Base-by-base conservation (phyloP, 2,113 vertebrate genomes). In the Apeltes quadracus region DNA sequence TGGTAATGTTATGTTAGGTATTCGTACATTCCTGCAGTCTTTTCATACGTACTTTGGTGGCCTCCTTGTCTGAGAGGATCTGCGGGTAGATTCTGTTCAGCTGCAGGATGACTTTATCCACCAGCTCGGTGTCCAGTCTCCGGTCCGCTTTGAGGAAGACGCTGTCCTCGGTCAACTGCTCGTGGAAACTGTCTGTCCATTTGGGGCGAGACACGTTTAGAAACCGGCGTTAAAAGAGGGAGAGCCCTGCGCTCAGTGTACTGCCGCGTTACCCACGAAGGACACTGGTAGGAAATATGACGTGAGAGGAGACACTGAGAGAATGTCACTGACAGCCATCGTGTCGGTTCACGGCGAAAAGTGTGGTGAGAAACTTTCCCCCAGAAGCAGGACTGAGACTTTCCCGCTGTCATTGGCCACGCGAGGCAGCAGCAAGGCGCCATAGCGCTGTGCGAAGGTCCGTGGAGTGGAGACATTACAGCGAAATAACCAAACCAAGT, bases 31-130 rank as follows among this genome's bases (percentile, higher is more conserved):
- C 27, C 29, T 38, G 32, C n/a, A 14, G 41, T 20, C 12, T n/a
- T 34, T 44, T 2, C 2, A 11, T 46, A 48, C 85, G 81, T 89
- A 98, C 98, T 93, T 90, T 97, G 82, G 96, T 95, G 3, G 98
- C 96, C 85, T 99, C 97, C 81, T 94, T 95, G 89, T 98, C 94
- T 22, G 92, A 94, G 66, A 99, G 96, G 78, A 99, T 95, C 90
- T 99, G 98, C 1, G 98, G 98, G 84, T 98, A 95, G 90, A 98
- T 97, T 79, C 98, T 94, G 85, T 98, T 99, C 44, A 99, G 95
- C 91, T 99, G 98, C 57, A 99, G 93, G 72, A 98, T 92, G 46
- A 99, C 93, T 92, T 93, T 98, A 87, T 99, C 98, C 54, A 97
- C 93, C 75, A 95, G 91, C 66, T 96, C 96, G 6, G 96, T 96